Base-by-base conservation (phyloP, 2,797 vertebrate genomes). In the Tragopan temminckii region DNA sequence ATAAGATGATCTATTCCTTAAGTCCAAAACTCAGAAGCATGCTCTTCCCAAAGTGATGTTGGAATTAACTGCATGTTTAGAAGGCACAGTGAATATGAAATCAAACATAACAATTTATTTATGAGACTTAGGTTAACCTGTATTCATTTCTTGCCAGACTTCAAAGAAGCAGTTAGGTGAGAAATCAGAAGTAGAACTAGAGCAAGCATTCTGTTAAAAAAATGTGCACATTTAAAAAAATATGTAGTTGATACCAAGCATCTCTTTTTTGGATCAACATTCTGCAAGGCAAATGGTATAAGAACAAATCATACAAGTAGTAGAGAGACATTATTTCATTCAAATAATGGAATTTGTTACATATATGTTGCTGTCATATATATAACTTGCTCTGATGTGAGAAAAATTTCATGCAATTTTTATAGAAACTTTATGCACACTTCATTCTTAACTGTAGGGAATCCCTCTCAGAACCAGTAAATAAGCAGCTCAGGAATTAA, bases 401-500 rank as follows among this genome's bases (percentile, higher is more conserved):
- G 62, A 97, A 94, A 87, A 84, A 48, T 92, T 91, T 96, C 45
- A 76, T 80, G 89, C 25, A 67, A 6, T 67, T 74, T 94, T 94
- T 53, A 77, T 80, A 94, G 71, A 93, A 85, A 89, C 36, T 92
- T 80, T 84, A 57, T 75, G 58, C 36, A 79, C n/a, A 83, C 58
- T 89, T 96, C 85, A 82, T 95, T 92, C 58, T 94, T 97, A 97
- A 97, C 94, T 97, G 85, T 88, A 88, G 94, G 95, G 91, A 98
- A 96, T 96, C 85, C 96, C 82, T 94, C 90, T 94, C 76, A 97
- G 93, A 97, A 97, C 79, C 88, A 86, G 92, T 98, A 98, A 98
- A 97, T 95, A 97, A 98, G 95, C 93, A 97, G 85, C 94, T 96
- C 88, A 93, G 93, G 95, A 98, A 98, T 97, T 97, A 98, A 98